Percentiles rank a stretch among this genome's conserved stretches.
Evolutionary conservation across 1,140 invertebrate species (phyloP).

Genomic region (Procambarus virginalis): DNA sequence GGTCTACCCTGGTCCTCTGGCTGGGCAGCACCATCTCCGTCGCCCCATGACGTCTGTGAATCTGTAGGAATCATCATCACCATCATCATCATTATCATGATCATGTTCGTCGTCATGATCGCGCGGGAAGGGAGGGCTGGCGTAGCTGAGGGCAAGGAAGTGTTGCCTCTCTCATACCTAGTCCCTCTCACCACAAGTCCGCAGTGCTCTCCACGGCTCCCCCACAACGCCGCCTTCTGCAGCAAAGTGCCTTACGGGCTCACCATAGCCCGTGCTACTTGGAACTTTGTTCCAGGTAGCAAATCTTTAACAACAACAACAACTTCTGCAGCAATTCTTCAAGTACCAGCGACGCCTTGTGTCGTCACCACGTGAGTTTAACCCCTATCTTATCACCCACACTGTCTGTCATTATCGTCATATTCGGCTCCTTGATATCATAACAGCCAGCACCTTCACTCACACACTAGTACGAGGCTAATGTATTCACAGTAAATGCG

Average conservation of each 20-base stretch:
- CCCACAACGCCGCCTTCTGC: too few species aligned
- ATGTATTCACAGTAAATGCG: too few species aligned
- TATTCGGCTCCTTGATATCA: not conserved
- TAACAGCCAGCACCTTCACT: not conserved
- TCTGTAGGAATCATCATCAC: conserved; percentile 49
- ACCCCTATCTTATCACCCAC: too few species aligned
- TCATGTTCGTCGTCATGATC: not conserved
- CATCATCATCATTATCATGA: conserved; percentile 43
- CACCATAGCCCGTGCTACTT: too few species aligned
- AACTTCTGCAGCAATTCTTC: too few species aligned
- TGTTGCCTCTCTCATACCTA: not conserved
- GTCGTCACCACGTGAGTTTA: not conserved
- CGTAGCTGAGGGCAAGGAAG: not conserved
- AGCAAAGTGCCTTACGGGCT: too few species aligned
- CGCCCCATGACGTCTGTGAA: conserved; percentile 37
- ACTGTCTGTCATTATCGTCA: not conserved
- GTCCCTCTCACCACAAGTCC: not conserved
- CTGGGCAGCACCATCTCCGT: conserved; percentile 32
- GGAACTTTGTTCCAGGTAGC: too few species aligned
- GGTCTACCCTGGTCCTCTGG: not conserved
- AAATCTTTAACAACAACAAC: too few species aligned
- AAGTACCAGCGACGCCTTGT: too few species aligned
- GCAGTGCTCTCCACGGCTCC: not conserved
- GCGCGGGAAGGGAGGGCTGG: not conserved
- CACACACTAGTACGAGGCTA: too few species aligned